Evolutionary conservation across 2,797 vertebrate genomes (phyloP).

Genomic region (Staurois parvus): DNA sequence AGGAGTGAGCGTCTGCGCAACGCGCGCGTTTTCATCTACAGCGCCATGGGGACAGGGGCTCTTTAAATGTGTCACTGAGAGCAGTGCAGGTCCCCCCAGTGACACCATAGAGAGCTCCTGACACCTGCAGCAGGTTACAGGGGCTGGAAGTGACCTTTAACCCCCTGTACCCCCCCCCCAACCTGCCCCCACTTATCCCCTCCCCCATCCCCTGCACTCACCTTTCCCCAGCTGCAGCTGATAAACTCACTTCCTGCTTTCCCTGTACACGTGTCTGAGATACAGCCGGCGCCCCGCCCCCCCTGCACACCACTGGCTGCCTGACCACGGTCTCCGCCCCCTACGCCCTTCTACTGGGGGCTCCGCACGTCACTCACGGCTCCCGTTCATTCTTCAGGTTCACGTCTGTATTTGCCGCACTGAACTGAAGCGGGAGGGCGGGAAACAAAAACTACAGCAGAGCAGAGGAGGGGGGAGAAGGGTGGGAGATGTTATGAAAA

Average conservation of each 20-base stretch:
- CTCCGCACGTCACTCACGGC: neutral
- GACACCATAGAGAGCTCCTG: too few relatives aligned
- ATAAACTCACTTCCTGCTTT: constrained; percentile 70
- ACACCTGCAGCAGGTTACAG: too few relatives aligned
- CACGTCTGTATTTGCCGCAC: neutral
- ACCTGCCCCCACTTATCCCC: too few relatives aligned
- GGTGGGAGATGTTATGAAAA: too few relatives aligned
- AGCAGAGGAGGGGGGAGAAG: too few relatives aligned
- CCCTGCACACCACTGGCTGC: neutral
- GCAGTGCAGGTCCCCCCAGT: too few relatives aligned
- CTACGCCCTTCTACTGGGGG: neutral
- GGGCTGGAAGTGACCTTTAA: neutral
- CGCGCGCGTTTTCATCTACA: too few relatives aligned
- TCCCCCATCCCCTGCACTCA: neutral
- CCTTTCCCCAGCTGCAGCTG: too few relatives aligned
- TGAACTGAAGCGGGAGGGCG: neutral
- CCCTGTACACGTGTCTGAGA: constrained; percentile 72
- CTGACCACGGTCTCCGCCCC: neutral
- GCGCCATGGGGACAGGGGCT: too few relatives aligned
- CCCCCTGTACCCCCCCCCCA: neutral
- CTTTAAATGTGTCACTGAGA: too few relatives aligned
- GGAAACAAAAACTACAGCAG: neutral
- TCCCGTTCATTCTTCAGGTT: neutral
- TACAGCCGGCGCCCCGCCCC: constrained; percentile 26
- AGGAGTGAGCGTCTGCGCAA: too few relatives aligned